Percentiles rank a stretch among this genome's conserved stretches.
These are phyloP conservation scores for Diuraphis noxia DNA, from an alignment of 1,140 invertebrate species.

Conservation along the genomic window DNA sequence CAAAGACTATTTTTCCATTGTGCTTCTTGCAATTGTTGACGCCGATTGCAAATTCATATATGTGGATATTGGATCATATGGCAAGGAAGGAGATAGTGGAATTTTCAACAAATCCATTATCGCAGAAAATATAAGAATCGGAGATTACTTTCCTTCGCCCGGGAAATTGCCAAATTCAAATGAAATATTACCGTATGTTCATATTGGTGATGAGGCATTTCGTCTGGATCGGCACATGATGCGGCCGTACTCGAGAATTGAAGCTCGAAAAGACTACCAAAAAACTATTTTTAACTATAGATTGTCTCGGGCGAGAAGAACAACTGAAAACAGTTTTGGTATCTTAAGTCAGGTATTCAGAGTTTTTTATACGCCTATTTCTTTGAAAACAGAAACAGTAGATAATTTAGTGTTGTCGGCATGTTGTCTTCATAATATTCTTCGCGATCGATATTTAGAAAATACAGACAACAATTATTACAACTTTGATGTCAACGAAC, in stretches of 20 bases:
- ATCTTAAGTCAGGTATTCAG: background rate
- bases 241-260: background rate
- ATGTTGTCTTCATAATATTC: background rate
- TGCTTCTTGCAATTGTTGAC: no score
- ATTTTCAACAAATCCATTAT: background rate
- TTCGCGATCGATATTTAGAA: background rate
- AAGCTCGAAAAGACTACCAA: background rate
- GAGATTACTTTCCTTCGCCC: background rate
- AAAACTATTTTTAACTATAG: no score
- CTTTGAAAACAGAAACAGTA: background rate
- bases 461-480: background rate
- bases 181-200: background rate
- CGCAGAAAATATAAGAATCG: background rate
- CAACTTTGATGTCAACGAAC: background rate
- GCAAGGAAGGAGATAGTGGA: slow-evolving; percentile 59
- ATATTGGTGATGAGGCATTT: background rate
- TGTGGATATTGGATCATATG: no score
- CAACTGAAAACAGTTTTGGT: background rate
- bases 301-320: no score
- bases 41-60: no score
- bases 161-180: slow-evolving; percentile 7
- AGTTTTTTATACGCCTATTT: background rate
- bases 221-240: background rate
- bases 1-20: no score
- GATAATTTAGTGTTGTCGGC: background rate